Percentiles rank a stretch among this genome's conserved stretches.
phyloP scores from a whole-genome alignment of 2,797 vertebrate species.

The Pangasius sanitwongsei region DNA sequence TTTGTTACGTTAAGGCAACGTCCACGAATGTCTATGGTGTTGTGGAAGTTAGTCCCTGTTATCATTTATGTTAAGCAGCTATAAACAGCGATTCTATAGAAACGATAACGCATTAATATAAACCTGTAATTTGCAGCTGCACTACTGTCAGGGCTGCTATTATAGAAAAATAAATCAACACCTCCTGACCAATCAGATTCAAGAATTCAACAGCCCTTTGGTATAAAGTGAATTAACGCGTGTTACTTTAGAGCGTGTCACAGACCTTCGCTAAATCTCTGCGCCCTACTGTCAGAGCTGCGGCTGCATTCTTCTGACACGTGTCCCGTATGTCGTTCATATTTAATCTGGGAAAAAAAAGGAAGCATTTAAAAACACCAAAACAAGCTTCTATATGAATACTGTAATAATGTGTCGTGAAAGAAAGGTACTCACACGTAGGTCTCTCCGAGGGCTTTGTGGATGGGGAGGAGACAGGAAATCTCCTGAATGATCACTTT shows the following conservation, averaged over 20 bases:
- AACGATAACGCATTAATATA: neutral
- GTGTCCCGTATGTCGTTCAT: conserved; percentile 93
- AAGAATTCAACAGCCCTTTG: neutral
- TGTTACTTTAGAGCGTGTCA: too few species aligned
- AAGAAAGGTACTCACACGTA: conserved; percentile 84
- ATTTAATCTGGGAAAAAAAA: conserved; percentile 80
- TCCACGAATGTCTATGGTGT: neutral
- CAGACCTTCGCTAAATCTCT: conserved; percentile 91
- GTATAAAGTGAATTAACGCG: neutral
- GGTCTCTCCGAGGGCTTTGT: conserved; percentile 89
- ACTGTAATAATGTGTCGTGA: neutral
- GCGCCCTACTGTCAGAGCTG: conserved; percentile 85
- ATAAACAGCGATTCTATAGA: neutral
- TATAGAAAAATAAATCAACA: neutral
- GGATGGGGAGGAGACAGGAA: conserved; percentile 91
- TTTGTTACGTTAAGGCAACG: too few species aligned
- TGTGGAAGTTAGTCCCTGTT: neutral
- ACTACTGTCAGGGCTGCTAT: neutral
- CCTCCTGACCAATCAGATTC: neutral
- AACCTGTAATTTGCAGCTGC: too few species aligned
- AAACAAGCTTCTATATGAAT: neutral
- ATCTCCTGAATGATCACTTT: conserved; percentile 97
- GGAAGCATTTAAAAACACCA: neutral
- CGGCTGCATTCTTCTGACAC: conserved; percentile 92
- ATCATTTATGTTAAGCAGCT: neutral